These are phyloP conservation scores for Promerops cafer DNA, from an alignment of 2,113 vertebrate species.

Conservation along the genomic window DNA sequence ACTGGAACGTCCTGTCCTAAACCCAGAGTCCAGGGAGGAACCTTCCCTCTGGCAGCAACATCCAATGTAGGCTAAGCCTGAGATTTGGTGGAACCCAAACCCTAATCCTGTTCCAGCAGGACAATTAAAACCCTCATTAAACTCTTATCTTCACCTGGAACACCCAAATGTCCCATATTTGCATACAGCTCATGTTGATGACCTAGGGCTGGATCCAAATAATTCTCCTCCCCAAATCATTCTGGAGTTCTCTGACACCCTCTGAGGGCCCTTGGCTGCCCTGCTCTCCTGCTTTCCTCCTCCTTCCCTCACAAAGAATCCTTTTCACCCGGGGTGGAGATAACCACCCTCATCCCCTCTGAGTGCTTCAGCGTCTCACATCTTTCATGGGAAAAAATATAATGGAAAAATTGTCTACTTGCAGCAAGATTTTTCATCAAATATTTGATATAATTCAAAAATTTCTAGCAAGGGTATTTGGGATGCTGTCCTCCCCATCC, in stretches of 20 bases:
- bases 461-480: background rate
- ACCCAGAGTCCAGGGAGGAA: background rate
- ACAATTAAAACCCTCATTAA: background rate
- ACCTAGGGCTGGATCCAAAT: background rate
- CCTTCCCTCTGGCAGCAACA: background rate
- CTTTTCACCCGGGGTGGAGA: background rate
- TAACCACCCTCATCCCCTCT: background rate
- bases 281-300: background rate
- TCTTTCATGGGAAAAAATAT: background rate
- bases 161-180: background rate
- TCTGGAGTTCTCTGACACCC: background rate
- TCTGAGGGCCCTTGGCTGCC: background rate
- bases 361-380: background rate
- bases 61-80: fast-evolving
- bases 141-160: background rate
- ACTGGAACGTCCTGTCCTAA: background rate
- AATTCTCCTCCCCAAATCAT: background rate
- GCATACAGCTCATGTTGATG: fast-evolving
- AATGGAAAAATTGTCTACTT: background rate
- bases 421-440: background rate
- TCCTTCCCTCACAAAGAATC: background rate
- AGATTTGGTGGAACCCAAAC: too few relatives aligned
- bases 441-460: background rate
- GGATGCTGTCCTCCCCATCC: background rate
- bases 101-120: background rate